Percentiles rank a stretch among this genome's conserved stretches.
phyloP scores from a whole-genome alignment of 1,140 invertebrate genomes.

The Drosophila pectinifera region DNA sequence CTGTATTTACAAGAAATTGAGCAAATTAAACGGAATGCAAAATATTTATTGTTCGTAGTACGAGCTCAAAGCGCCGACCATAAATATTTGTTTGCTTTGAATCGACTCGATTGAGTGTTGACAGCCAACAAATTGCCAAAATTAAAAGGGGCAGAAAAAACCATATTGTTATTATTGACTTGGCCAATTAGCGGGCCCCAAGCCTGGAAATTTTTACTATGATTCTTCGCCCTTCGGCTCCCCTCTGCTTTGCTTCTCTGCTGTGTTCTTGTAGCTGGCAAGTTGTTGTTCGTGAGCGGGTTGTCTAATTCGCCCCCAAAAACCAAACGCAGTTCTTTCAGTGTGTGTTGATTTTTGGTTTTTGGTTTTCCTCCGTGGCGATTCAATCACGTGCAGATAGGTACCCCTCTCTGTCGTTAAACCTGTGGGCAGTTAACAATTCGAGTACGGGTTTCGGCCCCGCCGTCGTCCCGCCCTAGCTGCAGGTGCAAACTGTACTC shows the following conservation, averaged over 20 bases:
- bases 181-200: conserved; percentile 63
- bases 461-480: conserved; percentile 44
- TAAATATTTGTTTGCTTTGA: conserved; percentile 43
- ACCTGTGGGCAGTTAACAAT: conserved; percentile 66
- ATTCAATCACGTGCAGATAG: conserved; percentile 82
- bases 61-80: conserved; percentile 29
- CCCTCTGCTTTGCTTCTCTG: conserved; percentile 11
- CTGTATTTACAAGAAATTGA: conserved; percentile 68
- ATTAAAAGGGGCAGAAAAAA: conserved; percentile 14
- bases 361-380: conserved; percentile 34
- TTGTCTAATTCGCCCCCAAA: conserved; percentile 66
- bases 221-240: conserved; percentile 1
- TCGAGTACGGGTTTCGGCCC: conserved; percentile 22
- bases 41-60: conserved; percentile 57
- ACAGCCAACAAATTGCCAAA: conserved; percentile 71
- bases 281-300: conserved; percentile 64
- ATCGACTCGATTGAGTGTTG: conserved; percentile 53
- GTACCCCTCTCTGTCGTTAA: conserved; percentile 73
- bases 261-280: conserved; percentile 60
- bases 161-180: conserved; percentile 54
- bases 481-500: conserved; percentile 82
- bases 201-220: conserved; percentile 53
- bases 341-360: conserved; percentile 20
- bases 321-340: conserved; percentile 46
- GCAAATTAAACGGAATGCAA: conserved; percentile 72